Conservation (phyloP, 2,888 invertebrate species). For the Pemphredon lugubris region DNA sequence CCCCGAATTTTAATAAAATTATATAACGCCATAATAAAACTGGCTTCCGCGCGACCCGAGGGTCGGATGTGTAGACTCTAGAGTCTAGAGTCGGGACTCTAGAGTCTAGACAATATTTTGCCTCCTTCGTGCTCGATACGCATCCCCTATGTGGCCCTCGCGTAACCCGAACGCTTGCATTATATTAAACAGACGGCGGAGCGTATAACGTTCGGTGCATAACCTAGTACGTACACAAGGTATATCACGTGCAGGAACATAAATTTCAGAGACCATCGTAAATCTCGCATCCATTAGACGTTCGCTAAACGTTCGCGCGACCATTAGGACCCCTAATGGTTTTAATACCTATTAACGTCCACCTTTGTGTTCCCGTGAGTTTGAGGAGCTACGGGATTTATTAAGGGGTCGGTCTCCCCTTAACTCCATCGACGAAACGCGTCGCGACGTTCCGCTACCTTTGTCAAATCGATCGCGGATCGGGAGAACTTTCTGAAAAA, state of each 20-base stretch:
- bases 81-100: background rate
- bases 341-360: conserved; percentile 29
- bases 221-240: background rate
- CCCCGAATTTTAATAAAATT: no score
- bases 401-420: no score
- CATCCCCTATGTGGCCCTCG: background rate
- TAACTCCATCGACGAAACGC: no score
- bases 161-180: background rate
- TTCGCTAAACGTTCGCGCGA: conserved; percentile 27
- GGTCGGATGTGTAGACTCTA: background rate
- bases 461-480: no score
- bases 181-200: conserved; percentile 5
- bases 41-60: background rate
- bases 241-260: conserved; percentile 1
- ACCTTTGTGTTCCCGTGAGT: background rate
- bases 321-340: conserved; percentile 36
- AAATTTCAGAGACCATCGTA: conserved; percentile 32
- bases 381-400: background rate
- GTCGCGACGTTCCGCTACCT: no score
- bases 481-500: no score
- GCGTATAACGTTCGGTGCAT: no score
- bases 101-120: conserved; percentile 3
- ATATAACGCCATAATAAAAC: no score
- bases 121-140: background rate
- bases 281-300: conserved; percentile 42